A percentile compares a stretch with the other conserved stretches of the same genome.
These are phyloP conservation scores for Tichodroma muraria DNA, from an alignment of 2,113 vertebrate species.

Conservation along the genomic window DNA sequence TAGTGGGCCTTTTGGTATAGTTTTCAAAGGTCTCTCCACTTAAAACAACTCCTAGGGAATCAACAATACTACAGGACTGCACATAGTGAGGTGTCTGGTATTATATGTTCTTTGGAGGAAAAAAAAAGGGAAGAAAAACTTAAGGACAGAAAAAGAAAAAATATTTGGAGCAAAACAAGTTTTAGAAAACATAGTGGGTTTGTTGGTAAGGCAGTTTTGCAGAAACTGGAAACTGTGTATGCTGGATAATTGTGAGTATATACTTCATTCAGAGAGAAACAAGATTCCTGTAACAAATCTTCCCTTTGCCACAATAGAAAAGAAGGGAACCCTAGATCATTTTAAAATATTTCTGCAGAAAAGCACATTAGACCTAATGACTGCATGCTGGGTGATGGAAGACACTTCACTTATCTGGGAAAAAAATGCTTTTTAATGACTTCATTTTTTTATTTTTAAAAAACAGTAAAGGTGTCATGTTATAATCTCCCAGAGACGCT, in stretches of 20 bases:
- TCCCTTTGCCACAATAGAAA: conserved; percentile 9
- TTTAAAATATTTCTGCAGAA: conserved; percentile 60
- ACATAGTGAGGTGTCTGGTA: background rate
- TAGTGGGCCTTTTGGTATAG: background rate
- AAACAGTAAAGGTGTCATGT: conserved; percentile 49
- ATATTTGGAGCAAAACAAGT: background rate
- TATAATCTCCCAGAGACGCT: conserved; percentile 53
- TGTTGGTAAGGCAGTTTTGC: background rate
- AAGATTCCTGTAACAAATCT: conserved; percentile 51
- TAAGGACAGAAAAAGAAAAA: background rate
- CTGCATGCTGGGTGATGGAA: conserved; percentile 44
- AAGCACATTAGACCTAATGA: conserved; percentile 61
- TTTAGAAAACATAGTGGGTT: background rate
- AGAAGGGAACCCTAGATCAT: conserved; percentile 33
- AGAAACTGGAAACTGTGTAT: background rate
- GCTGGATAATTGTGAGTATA: background rate
- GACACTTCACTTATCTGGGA: conserved; percentile 46
- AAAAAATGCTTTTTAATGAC: conserved; percentile 66
- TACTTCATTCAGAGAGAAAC: conserved; percentile 13
- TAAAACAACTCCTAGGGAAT: background rate
- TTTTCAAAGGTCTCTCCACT: background rate
- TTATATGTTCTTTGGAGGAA: background rate
- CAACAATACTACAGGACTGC: background rate
- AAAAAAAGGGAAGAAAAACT: background rate
- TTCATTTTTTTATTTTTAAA: conserved; percentile 62